Evolutionary conservation across 2,888 invertebrate genomes (phyloP).

Genomic region (Antitype chi): DNA sequence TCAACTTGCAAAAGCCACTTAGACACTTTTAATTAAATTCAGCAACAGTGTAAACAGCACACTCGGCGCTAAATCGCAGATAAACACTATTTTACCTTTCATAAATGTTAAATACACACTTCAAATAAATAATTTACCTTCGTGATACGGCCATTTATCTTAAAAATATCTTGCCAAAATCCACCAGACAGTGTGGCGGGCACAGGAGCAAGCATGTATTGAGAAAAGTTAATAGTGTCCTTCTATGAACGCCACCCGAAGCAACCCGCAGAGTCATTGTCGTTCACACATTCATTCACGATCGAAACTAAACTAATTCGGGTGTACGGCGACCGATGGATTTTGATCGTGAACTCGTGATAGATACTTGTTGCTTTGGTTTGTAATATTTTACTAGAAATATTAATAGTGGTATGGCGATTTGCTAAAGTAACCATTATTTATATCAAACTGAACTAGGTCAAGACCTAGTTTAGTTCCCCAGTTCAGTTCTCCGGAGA

Average conservation of each 20-base stretch:
- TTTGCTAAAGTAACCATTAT: not conserved
- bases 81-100: not conserved
- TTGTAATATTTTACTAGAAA: constrained; percentile 14
- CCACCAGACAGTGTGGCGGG: constrained; percentile 55
- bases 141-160: constrained; percentile 18
- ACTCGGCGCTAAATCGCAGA: not conserved
- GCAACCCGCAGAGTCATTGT: constrained; percentile 70
- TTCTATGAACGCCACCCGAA: constrained; percentile 56
- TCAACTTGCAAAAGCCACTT: no score
- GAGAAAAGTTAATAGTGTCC: constrained; percentile 61
- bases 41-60: not conserved
- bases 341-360: constrained; percentile 41
- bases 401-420: not conserved
- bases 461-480: no score
- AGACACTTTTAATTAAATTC: no score
- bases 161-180: constrained; percentile 11
- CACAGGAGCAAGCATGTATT: constrained; percentile 45
- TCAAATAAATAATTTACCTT: constrained; percentile 11
- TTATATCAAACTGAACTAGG: not conserved
- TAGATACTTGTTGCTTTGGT: constrained; percentile 21
- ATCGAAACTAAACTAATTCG: constrained; percentile 52
- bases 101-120: not conserved
- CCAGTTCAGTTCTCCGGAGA: no score
- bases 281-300: constrained; percentile 67
- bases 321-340: constrained; percentile 41